A percentile compares a stretch with the other conserved stretches of the same genome.
Conservation (phyloP, 2,797 vertebrate species). For the Dermochelys coriacea region DNA sequence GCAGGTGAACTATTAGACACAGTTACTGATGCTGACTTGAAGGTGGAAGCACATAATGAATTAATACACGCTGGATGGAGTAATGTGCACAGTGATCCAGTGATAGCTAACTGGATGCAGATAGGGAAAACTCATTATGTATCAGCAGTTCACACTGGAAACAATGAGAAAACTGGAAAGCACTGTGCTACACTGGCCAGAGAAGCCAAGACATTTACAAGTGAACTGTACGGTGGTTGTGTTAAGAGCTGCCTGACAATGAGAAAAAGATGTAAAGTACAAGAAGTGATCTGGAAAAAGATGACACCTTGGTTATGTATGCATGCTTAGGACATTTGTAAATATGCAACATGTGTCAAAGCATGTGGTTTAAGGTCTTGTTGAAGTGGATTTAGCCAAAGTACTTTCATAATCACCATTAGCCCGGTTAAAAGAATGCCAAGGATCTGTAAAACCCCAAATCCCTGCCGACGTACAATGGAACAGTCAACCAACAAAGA, state of each 20-base stretch:
- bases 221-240: background rate
- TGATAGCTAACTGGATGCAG: background rate
- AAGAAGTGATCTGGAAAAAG: background rate
- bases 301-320: background rate
- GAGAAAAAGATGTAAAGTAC: background rate
- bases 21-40: background rate
- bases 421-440: background rate
- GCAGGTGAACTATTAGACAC: background rate
- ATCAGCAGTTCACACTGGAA: background rate
- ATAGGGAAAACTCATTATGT: background rate
- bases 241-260: background rate
- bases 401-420: background rate
- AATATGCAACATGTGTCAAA: background rate
- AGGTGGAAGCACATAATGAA: background rate
- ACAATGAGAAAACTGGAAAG: background rate
- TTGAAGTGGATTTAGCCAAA: background rate
- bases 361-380: too few relatives aligned
- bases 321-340: background rate
- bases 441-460: background rate
- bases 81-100: background rate
- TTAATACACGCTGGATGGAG: too few relatives aligned
- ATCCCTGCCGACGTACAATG: background rate
- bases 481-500: background rate
- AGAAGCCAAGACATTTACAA: background rate
- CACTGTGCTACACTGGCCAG: background rate